These are phyloP conservation scores for Turdus rufiventris DNA, from an alignment of 2,113 vertebrate species.

Conservation along the genomic window DNA sequence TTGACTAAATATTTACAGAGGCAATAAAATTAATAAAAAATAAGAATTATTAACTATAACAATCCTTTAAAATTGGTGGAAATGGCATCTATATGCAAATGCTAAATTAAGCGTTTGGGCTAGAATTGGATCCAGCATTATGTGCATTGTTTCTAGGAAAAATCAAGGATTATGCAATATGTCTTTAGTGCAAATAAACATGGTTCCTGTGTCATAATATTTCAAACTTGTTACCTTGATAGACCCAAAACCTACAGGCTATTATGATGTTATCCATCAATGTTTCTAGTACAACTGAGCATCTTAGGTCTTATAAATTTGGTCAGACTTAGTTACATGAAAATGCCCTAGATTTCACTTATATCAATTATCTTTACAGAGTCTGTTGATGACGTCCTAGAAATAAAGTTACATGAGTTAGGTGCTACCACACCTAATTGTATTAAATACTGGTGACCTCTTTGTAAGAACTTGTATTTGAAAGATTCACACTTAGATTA, in stretches of 20 bases:
- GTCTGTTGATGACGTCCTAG: neutral
- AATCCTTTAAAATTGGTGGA: neutral
- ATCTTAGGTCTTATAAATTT: neutral
- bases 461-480: neutral
- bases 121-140: neutral
- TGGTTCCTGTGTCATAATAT: neutral
- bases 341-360: neutral
- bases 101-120: neutral
- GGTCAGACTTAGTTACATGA: neutral
- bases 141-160: neutral
- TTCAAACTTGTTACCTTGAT: neutral
- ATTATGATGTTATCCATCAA: neutral
- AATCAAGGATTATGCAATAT: neutral
- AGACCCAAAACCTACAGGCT: neutral
- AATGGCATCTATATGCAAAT: neutral
- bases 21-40: neutral
- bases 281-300: neutral
- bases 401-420: neutral
- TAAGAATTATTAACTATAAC: neutral
- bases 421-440: neutral
- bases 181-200: neutral
- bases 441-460: neutral
- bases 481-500: neutral
- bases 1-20: neutral
- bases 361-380: neutral